phyloP scores from a whole-genome alignment of 2,113 vertebrate genomes.

The Camelus dromedarius region DNA sequence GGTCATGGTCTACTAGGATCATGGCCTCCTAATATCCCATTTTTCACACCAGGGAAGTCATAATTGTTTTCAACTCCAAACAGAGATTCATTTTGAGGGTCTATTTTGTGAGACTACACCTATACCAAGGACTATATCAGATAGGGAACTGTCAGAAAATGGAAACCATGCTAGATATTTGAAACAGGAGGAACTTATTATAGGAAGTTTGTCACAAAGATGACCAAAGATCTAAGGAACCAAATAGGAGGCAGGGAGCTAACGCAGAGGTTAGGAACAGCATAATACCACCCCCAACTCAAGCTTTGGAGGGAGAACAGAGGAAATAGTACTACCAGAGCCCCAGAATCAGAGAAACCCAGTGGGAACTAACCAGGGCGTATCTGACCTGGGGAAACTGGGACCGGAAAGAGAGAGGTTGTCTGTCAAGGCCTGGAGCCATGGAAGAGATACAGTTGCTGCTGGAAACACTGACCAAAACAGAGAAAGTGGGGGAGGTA shows the following conservation, averaged over 20 bases:
- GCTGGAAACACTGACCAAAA: slow-evolving; percentile 4
- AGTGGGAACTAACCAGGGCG: background rate
- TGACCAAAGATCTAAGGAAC: slow-evolving; percentile 48
- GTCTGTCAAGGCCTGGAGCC: background rate
- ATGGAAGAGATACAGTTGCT: background rate
- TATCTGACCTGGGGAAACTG: background rate
- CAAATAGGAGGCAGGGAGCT: background rate
- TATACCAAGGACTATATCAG: background rate
- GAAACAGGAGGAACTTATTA: slow-evolving; percentile 11
- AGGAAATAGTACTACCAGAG: background rate
- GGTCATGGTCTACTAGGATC: background rate
- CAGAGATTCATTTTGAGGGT: background rate
- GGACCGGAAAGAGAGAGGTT: background rate
- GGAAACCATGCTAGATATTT: slow-evolving; percentile 33
- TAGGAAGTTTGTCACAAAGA: background rate
- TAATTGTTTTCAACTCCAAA: slow-evolving; percentile 54
- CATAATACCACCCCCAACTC: background rate
- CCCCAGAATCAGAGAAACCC: background rate
- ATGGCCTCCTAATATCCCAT: background rate
- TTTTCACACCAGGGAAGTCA: slow-evolving; percentile 48
- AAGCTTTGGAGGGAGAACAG: background rate
- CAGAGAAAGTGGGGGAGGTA: background rate
- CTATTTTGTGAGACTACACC: background rate
- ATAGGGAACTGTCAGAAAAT: background rate
- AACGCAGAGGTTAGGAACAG: slow-evolving; percentile 13